These are phyloP conservation scores for Hydriomena furcata DNA, from an alignment of 2,888 invertebrate genomes.

Conservation along the genomic window DNA sequence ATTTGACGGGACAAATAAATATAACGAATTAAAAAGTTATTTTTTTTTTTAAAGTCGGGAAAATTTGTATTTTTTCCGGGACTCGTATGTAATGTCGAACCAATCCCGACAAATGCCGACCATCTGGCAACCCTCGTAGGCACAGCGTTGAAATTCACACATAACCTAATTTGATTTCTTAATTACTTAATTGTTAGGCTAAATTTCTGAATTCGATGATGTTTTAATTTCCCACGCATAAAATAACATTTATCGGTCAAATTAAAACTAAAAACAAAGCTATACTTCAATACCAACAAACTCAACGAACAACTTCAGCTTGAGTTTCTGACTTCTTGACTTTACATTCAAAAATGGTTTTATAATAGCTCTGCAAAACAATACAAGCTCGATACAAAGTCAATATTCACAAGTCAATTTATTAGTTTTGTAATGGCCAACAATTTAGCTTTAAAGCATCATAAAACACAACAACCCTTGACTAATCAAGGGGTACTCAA, in stretches of 20 bases:
- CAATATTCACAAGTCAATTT: constrained; percentile 33
- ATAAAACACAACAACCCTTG: constrained; percentile 43
- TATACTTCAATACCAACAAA: not conserved
- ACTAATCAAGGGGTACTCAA: constrained; percentile 55
- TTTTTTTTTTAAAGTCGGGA: no score
- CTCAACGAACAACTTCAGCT: not conserved
- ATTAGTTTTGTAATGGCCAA: constrained; percentile 19
- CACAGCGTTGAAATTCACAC: no score
- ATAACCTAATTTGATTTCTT: no score
- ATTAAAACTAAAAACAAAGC: constrained; percentile 14
- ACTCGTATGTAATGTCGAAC: no score
- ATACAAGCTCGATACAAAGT: constrained; percentile 37
- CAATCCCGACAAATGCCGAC: no score
- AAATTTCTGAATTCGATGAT: no score
- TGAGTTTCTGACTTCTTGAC: constrained; percentile 3
- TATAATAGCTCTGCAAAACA: constrained; percentile 18
- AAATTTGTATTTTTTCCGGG: no score
- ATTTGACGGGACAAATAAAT: no score
- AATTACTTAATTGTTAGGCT: no score
- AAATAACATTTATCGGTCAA: constrained; percentile 10
- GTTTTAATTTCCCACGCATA: constrained; percentile 16
- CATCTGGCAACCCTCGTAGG: no score
- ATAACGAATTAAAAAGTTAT: no score
- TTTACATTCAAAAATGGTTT: constrained; percentile 22
- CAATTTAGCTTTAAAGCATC: constrained; percentile 20